Evolutionary conservation across 2,888 invertebrate species (phyloP).

Genomic region (Halocaridina rubra): DNA sequence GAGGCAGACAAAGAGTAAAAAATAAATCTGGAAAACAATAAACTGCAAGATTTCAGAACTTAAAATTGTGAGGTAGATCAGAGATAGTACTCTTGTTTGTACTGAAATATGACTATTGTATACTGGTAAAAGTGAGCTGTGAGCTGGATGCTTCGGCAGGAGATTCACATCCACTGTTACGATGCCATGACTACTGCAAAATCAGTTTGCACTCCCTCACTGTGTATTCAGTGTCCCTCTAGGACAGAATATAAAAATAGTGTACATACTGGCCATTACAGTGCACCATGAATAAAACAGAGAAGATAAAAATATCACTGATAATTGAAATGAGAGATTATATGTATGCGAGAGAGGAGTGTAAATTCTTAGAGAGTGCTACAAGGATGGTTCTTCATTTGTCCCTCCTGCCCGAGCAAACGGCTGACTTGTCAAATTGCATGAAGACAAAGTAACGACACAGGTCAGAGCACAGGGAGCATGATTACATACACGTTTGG

Average conservation of each 20-base stretch:
- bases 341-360: background rate
- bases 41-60: conserved; percentile 47
- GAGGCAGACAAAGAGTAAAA: conserved; percentile 26
- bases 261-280: conserved; percentile 51
- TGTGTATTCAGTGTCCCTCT: conserved; percentile 9
- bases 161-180: background rate
- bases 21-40: conserved; percentile 49
- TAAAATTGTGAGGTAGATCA: conserved; percentile 56
- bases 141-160: background rate
- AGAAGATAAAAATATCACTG: background rate
- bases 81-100: conserved; percentile 56
- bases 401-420: background rate
- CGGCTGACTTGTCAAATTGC: background rate
- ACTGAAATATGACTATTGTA: conserved; percentile 60
- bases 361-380: background rate
- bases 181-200: background rate
- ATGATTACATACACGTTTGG: conserved; percentile 44
- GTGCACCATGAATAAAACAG: no score
- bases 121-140: conserved; percentile 37
- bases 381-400: background rate
- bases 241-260: conserved; percentile 22
- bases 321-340: background rate
- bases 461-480: conserved; percentile 57
- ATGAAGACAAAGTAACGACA: conserved; percentile 19
- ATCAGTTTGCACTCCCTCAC: background rate